phyloP scores from a whole-genome alignment of 2,888 invertebrate species.

The Eudasyphora cyanicolor region DNA sequence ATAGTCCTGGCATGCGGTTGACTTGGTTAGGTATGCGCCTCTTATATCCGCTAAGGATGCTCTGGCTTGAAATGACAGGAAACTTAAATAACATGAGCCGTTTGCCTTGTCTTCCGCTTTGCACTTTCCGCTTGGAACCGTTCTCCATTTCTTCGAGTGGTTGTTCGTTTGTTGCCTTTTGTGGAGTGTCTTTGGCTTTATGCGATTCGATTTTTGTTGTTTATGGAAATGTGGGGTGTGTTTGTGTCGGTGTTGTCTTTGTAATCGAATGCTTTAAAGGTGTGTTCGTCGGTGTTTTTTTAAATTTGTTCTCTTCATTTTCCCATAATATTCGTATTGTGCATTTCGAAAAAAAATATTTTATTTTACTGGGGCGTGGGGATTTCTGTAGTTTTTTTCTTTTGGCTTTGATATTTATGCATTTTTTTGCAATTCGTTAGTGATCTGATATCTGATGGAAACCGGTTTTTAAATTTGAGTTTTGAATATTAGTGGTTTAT shows the following conservation, averaged over 20 bases:
- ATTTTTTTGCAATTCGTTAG: constrained; percentile 31
- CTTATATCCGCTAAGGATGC: constrained; percentile 69
- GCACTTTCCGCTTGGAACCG: constrained; percentile 23
- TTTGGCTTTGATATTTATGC: constrained; percentile 40
- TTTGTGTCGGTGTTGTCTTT: constrained; percentile 50
- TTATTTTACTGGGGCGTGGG: constrained; percentile 12
- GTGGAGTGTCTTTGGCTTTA: constrained; percentile 41
- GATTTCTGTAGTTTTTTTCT: neutral
- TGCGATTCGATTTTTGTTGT: constrained; percentile 38
- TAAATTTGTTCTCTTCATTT: constrained; percentile 1
- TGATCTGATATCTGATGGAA: neutral
- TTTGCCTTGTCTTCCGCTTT: constrained; percentile 31
- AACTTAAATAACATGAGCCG: constrained; percentile 55
- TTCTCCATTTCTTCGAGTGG: constrained; percentile 19
- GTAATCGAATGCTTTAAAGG: constrained; percentile 59
- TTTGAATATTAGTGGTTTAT: too few relatives aligned
- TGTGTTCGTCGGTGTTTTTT: constrained; percentile 39
- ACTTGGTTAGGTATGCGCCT: constrained; percentile 37
- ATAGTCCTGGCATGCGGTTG: constrained; percentile 4
- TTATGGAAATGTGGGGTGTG: constrained; percentile 40
- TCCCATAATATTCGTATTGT: neutral
- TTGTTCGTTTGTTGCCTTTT: constrained; percentile 2
- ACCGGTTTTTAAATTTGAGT: neutral
- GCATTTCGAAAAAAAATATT: constrained; percentile 45
- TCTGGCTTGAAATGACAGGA: constrained; percentile 69